Base-by-base conservation (phyloP, 1,140 invertebrate genomes). In the Wasmannia auropunctata region DNA sequence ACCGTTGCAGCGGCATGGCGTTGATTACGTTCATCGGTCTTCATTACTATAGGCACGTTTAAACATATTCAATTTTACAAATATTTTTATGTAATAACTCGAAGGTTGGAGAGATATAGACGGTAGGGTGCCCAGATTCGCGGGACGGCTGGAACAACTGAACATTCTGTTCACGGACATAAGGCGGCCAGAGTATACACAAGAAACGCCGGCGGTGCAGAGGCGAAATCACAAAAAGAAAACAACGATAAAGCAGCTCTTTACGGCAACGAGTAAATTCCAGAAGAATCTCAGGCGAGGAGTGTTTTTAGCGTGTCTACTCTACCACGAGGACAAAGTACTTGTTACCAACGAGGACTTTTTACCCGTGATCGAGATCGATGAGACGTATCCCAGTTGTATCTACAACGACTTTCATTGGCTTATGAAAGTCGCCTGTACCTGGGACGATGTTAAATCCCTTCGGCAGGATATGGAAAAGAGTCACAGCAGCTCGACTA, bases 341-440 rank as follows among this genome's bases (percentile, higher is more conserved):
- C 95, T 99, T 75, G 98, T 99, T 11, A 99, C 99, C 3, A 98
- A 98, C 92, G 99, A 99, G 95, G 99, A 99, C 89, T 98, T 98
- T 94, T 95, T 99, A 56, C 99, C 99, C 4, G 98, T 99, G 43
- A 98, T 99, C 88, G 98, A 99, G 95, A 97, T 99, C 19, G 99
- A 99, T 94, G 99, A 99, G 95, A 98, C 98, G 22, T 99, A 98
- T 93, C 98, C 98, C 31, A 98, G 97, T 87, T 97, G 98, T 87
- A 97, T 99, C 40, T 97, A 99, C 92, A 97, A 97, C 84, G 99
- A 99, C 95, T 98, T 99, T 94, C 98, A 99, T 94, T 99, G 99
- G 99, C 95, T 99, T 2, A 98, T 99, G 97, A 99, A 99, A 96
- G 98, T 99, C 19, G 97, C 98, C 0, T 99, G 98, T 93, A 98